A percentile compares a stretch with the other conserved stretches of the same genome.
phyloP scores from a whole-genome alignment of 2,797 vertebrate species.

The Apodemus agrarius region DNA sequence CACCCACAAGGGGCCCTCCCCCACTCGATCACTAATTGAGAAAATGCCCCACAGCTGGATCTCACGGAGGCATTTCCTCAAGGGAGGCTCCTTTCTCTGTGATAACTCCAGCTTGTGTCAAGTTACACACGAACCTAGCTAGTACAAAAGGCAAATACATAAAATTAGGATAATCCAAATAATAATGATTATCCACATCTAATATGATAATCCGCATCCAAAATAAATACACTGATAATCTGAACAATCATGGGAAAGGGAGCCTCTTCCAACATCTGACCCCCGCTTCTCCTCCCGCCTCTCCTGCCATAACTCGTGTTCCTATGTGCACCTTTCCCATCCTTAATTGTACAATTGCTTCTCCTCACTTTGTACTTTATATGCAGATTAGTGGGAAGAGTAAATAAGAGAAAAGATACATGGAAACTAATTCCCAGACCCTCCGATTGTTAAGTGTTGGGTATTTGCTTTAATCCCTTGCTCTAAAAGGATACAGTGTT shows the following conservation, averaged over 20 bases:
- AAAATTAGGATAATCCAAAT: not conserved
- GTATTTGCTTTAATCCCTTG: not conserved
- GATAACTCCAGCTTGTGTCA: no score
- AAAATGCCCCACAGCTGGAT: no score
- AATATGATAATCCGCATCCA: not conserved
- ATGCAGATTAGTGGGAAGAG: not conserved
- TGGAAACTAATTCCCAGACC: not conserved
- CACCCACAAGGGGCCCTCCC: no score
- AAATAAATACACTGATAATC: not conserved
- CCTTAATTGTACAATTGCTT: not conserved
- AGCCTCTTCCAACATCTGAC: not conserved
- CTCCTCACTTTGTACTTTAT: not conserved
- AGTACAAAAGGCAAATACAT: not conserved
- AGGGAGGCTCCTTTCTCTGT: no score
- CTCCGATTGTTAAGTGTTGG: conserved; percentile 13
- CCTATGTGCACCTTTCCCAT: not conserved
- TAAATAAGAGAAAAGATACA: not conserved
- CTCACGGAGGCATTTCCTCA: no score
- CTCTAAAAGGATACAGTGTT: conserved; percentile 56
- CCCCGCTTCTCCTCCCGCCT: not conserved
- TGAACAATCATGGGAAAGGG: not conserved
- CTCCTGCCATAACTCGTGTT: not conserved
- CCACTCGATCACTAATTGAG: no score
- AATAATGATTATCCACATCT: not conserved
- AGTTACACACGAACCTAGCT: no score